Base-by-base conservation (phyloP, 2,888 invertebrate species). In the Drepanosiphum platanoidis region DNA sequence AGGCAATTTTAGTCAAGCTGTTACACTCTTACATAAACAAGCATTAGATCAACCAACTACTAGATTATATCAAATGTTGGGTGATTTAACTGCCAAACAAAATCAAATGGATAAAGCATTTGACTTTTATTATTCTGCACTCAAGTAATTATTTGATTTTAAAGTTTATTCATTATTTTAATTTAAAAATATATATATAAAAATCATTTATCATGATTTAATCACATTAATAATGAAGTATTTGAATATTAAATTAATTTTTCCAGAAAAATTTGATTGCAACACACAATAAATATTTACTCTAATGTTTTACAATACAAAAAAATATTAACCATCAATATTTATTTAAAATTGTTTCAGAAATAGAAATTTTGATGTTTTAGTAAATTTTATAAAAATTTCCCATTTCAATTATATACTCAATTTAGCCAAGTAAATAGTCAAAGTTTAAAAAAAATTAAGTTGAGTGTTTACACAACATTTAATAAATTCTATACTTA, bases 91-190 rank as follows among this genome's bases (percentile, higher is more conserved):
- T 88, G 90, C 91, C 11, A 91, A 92, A 87, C 90, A 92, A 79
- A 92, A 92, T 87, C 93, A 93, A 87, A 92, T 93, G 86, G 93
- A 93, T 79, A 93, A 93, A 88, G 94, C 94, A 36, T 91, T 94
- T 84, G 92, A 93, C 87, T 93, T 94, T 88, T 94, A 93, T 89
- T 92, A 91, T 79, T 91, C 92, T 87, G 93, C 94, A 4, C 89
- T 94, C 36, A 92, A 92, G 93, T 93, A 89, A 89, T 89, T 88
- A 30, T 46, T 71, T 42, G 46, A 66, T 79, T 64, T 78, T 46
- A 39, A 9, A 15, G 1, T 34, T 3, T 15, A 11, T 61, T 27
- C 5, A 61, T 61, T 11, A n/a, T n/a, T n/a, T 61, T 22, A 11
- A 61, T 18, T 9, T 9, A 9, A 42, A 42, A 42, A 11, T 42